Percentiles rank a stretch among this genome's conserved stretches.
Conservation (phyloP, 2,113 vertebrate genomes). For the Elanoides forficatus region DNA sequence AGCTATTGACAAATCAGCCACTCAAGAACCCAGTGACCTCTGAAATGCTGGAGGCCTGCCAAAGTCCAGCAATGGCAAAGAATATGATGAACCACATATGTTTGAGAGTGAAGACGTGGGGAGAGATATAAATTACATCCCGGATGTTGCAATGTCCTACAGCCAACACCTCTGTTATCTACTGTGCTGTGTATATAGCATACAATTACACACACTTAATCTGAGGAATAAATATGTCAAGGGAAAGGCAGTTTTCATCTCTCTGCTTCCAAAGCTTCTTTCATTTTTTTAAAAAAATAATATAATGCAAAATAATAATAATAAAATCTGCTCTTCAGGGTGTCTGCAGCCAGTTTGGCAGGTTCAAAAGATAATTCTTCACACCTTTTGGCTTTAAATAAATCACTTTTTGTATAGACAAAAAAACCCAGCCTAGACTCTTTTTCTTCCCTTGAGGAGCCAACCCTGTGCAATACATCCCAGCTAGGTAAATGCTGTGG, state of each 20-base stretch:
- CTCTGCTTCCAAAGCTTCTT: neutral
- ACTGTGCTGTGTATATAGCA: neutral
- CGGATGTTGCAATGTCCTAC: neutral
- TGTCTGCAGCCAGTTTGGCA: slow-evolving; percentile 10
- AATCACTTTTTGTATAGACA: neutral
- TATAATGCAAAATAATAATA: neutral
- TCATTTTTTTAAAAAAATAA: neutral
- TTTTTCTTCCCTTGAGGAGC: neutral
- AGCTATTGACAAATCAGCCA: neutral
- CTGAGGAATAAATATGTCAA: neutral
- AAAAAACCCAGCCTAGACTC: neutral
- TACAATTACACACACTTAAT: neutral
- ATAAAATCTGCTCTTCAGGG: neutral
- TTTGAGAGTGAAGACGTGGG: neutral
- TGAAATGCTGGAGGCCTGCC: neutral
- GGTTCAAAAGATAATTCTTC: slow-evolving; percentile 36
- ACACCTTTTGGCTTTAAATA: slow-evolving; percentile 30
- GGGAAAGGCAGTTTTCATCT: slow-evolving; percentile 4
- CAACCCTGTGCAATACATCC: neutral
- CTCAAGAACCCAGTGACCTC: neutral
- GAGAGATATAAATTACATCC: neutral
- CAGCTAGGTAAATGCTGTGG: neutral
- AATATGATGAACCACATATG: neutral
- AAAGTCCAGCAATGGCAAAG: neutral
- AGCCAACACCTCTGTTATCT: neutral